Evolutionary conservation across 1,140 invertebrate genomes (phyloP).

Genomic region (Leptinotarsa undecemlineata): DNA sequence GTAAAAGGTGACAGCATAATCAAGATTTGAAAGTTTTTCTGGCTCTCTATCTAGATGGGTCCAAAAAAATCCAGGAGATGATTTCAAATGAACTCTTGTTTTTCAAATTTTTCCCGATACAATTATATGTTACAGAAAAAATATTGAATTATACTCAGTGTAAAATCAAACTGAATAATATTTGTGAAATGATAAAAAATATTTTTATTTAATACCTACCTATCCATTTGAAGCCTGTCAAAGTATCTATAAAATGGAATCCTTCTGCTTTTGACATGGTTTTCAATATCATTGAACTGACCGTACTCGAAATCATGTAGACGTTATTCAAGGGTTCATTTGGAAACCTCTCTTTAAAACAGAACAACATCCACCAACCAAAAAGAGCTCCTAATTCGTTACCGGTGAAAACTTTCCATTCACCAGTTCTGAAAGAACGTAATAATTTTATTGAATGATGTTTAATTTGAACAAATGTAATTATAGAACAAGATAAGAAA

Average conservation of each 20-base stretch:
- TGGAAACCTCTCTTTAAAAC: conserved; percentile 60
- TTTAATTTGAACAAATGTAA: no score
- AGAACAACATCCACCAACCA: conserved; percentile 88
- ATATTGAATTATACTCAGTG: no score
- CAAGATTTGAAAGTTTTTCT: no score
- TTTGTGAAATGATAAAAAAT: no score
- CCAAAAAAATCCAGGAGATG: conserved; percentile 54
- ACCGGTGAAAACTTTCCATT: conserved; percentile 92
- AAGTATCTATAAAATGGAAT: conserved; percentile 87
- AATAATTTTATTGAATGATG: no score
- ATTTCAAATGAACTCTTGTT: no score
- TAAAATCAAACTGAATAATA: no score
- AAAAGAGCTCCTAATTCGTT: conserved; percentile 96
- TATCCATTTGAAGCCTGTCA: conserved; percentile 99
- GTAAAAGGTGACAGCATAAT: no score
- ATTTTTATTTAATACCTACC: conserved; percentile 58
- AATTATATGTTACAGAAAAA: no score
- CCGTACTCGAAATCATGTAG: conserved; percentile 91
- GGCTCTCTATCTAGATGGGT: no score
- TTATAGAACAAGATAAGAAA: no score
- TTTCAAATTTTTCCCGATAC: no score
- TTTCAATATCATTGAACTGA: conserved; percentile 94
- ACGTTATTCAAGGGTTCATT: conserved; percentile 59
- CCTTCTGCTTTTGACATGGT: conserved; percentile 83
- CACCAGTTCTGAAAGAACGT: conserved; percentile 59